Evolutionary conservation across 2,113 vertebrate species (phyloP).

Genomic region (Uria lomvia): DNA sequence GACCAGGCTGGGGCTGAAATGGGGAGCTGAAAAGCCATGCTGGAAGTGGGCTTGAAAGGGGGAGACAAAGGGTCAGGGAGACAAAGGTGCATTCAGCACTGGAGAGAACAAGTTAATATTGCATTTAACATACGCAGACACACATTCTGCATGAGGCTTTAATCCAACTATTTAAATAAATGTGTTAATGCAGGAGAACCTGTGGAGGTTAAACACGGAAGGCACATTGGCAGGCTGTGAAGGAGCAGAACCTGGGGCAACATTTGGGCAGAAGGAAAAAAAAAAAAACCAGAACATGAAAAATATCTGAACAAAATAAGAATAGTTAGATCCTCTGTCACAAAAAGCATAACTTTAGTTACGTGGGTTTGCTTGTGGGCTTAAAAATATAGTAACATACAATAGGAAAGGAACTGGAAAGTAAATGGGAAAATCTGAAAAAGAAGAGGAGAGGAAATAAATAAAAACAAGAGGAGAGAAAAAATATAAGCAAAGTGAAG

Average conservation of each 20-base stretch:
- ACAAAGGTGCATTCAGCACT: neutral
- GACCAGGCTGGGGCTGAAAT: neutral
- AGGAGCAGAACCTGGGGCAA: neutral
- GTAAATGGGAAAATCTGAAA: neutral
- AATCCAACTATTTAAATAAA: neutral
- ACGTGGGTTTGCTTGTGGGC: neutral
- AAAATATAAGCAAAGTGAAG: neutral
- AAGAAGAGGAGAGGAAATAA: neutral
- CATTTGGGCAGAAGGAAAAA: neutral
- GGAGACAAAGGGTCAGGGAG: neutral
- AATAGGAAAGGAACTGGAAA: neutral
- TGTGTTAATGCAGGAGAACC: neutral
- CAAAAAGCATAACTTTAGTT: neutral
- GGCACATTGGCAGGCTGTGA: fast-evolving
- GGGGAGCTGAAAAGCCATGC: neutral
- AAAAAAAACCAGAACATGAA: neutral
- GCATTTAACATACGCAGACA: neutral
- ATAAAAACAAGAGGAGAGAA: neutral
- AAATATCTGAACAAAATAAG: neutral
- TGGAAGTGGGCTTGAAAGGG: neutral
- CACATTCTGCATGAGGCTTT: neutral
- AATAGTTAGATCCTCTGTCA: neutral
- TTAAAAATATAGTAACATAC: neutral
- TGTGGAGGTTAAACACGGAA: neutral
- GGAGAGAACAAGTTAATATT: neutral